Evolutionary conservation across 2,797 vertebrate genomes (phyloP), one percentile per base, ranked within the genome.

Genomic region (Enteromius thamalakanensis): DNA sequence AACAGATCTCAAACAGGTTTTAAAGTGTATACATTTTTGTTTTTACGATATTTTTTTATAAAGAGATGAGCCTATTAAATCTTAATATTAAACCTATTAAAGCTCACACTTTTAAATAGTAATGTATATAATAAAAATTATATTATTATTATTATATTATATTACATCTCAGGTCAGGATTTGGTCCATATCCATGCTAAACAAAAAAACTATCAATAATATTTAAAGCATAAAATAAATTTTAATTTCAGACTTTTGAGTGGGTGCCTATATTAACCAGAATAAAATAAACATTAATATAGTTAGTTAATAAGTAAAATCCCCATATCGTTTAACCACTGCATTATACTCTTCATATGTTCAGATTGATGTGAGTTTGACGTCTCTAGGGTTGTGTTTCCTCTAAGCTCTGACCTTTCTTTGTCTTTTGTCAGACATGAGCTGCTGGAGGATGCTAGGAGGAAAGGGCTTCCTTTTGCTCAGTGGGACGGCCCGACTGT

Each of bases 401-500:
- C 42, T 55, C 47, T 55, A 15, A 67, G 14, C 55, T 32, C 32
- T 83, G 26, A 70, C 4, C 47, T 51, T 75, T 72, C 42, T 74
- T 3, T 45, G 55, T 79, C 79, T 82, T 60, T 85, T 60, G 11
- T 83, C 80, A 99, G 97, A 89, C 97, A 99, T 0, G 97, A 98
- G 85, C 96, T 99, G 81, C 90, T 99, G 88, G 97, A 99, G 92
- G 97, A 97, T 4, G 97, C 97, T 45, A 95, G 97, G 85, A 96
- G 97, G 91, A 97, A 94, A 93, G 97, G 97, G 1, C 93, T 94
- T 88, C 95, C 97, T 0, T 99, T 99, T 89, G 97, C 97, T 84
- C 97, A 98, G 80, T 99, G 97, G 97, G 97, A 99, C 0, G 97
- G 97, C 11, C 96, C 97, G 3, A 99, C 97, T 0, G 97, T 99